phyloP scores from a whole-genome alignment of 2,797 vertebrate genomes.

The Liparis tanakae region DNA sequence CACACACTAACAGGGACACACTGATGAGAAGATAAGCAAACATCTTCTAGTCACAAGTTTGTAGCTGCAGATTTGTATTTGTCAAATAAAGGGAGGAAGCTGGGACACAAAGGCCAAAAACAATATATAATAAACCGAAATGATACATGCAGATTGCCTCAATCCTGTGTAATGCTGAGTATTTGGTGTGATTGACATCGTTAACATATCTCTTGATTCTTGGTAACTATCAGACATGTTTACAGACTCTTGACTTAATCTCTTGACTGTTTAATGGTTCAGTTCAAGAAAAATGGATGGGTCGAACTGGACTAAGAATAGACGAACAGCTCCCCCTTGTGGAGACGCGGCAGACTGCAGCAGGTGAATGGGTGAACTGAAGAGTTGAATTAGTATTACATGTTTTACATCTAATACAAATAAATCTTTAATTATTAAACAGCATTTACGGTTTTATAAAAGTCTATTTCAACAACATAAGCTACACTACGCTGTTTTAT shows the following conservation, averaged over 20 bases:
- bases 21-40: slow-evolving; percentile 1
- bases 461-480: background rate
- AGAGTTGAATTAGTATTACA: background rate
- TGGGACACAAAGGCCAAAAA: background rate
- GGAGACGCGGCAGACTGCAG: slow-evolving; percentile 11
- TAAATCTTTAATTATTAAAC: background rate
- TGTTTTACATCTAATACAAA: background rate
- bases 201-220: background rate
- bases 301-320: background rate
- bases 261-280: background rate
- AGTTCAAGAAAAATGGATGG: background rate
- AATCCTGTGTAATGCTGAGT: background rate
- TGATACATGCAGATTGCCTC: background rate
- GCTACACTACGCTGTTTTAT: background rate
- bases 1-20: background rate
- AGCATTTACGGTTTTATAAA: background rate
- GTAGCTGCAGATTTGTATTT: background rate
- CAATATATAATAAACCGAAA: background rate
- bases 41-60: background rate
- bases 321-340: slow-evolving; percentile 7
- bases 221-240: background rate
- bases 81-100: background rate
- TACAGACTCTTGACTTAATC: background rate
- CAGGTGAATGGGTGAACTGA: background rate
- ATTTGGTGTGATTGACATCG: background rate